phyloP scores from a whole-genome alignment of 2,797 vertebrate species.

The Chanos chanos region DNA sequence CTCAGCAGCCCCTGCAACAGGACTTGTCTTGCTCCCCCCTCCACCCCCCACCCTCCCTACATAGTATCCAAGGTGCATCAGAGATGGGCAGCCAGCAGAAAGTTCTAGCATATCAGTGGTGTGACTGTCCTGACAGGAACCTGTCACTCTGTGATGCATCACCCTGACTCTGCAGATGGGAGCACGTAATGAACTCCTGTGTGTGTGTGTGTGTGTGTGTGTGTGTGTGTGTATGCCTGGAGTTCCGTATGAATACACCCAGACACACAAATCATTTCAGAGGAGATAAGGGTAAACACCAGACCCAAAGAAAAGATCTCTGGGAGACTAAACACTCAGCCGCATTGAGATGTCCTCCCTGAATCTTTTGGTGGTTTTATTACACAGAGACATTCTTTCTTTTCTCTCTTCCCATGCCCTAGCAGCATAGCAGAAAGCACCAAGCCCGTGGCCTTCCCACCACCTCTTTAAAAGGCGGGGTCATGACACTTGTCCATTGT shows the following conservation, averaged over 20 bases:
- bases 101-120: too few species aligned
- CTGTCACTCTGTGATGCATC: constrained; percentile 26
- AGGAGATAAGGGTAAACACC: constrained; percentile 23
- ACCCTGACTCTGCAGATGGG: constrained; percentile 23
- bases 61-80: too few species aligned
- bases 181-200: constrained; percentile 33
- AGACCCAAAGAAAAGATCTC: constrained; percentile 6
- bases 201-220: too few species aligned
- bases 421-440: constrained; percentile 22
- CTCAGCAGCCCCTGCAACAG: too few species aligned
- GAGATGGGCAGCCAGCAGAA: too few species aligned
- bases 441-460: constrained; percentile 22
- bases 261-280: background rate
- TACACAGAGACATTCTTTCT: constrained; percentile 35
- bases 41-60: too few species aligned
- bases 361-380: constrained; percentile 27
- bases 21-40: too few species aligned
- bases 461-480: constrained; percentile 44
- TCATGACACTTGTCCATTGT: constrained; percentile 29
- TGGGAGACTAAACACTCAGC: constrained; percentile 22
- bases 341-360: constrained; percentile 20
- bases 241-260: constrained; percentile 31
- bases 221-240: constrained; percentile 6
- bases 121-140: constrained; percentile 14
- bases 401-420: constrained; percentile 40